These are phyloP conservation scores for Sebastes paucispinis DNA, from an alignment of 2,797 vertebrate genomes.

Conservation along the genomic window DNA sequence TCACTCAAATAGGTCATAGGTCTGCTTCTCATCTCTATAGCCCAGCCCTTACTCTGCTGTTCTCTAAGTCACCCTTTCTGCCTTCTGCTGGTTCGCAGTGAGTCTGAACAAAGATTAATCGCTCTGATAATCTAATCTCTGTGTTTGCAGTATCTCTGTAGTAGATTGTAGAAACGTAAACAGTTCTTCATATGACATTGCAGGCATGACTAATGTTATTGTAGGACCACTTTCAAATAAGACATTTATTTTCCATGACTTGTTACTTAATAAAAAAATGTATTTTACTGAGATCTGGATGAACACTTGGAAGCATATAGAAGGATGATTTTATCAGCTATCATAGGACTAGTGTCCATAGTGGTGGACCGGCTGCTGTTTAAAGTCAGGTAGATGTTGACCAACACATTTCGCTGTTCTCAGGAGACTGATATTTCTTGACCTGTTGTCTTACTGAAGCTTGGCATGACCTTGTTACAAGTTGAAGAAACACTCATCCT, in stretches of 20 bases:
- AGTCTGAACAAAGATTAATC: conserved; percentile 41
- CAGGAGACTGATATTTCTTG: not conserved
- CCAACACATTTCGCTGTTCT: not conserved
- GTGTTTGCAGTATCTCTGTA: conserved; percentile 38
- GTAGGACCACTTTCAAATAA: not conserved
- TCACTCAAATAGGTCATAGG: conserved; percentile 1
- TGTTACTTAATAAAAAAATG: not conserved
- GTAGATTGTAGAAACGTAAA: not conserved
- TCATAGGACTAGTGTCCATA: not conserved
- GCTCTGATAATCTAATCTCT: conserved; percentile 39
- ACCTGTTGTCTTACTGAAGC: not conserved
- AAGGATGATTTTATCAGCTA: not conserved
- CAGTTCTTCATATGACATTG: not conserved
- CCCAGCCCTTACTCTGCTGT: conserved; percentile 39
- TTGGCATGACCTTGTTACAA: not conserved
- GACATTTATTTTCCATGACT: not conserved
- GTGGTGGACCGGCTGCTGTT: not conserved
- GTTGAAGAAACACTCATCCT: too few relatives aligned
- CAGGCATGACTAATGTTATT: not conserved
- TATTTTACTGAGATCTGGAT: not conserved
- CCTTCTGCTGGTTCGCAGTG: conserved; percentile 40
- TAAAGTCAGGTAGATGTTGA: not conserved
- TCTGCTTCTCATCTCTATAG: not conserved
- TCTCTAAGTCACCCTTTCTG: conserved; percentile 34
- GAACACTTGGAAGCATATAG: not conserved